A percentile compares a stretch with the other conserved stretches of the same genome.
These are phyloP conservation scores for Discoglossus pictus DNA, from an alignment of 2,797 vertebrate species.

Conservation along the genomic window DNA sequence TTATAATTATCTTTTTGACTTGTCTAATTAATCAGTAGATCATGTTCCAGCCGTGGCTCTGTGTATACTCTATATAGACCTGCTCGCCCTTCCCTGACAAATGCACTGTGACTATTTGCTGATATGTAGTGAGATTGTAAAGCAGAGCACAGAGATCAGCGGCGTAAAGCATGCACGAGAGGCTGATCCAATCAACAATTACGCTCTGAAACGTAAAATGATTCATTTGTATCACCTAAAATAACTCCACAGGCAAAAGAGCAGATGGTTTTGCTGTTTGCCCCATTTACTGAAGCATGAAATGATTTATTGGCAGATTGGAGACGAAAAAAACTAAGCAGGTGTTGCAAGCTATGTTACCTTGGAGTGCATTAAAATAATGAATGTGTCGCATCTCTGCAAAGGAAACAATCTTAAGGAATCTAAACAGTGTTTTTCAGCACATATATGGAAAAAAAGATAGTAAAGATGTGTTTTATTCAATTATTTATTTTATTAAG, in stretches of 20 bases:
- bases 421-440: background rate
- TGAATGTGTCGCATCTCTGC: conserved; percentile 24
- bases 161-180: conserved; percentile 39
- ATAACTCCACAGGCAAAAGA: conserved; percentile 59
- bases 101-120: no score
- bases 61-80: no score
- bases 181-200: conserved; percentile 53
- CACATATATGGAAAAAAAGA: no score
- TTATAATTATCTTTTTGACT: no score
- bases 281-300: conserved; percentile 61
- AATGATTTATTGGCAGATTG: conserved; percentile 62
- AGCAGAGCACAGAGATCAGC: conserved; percentile 3
- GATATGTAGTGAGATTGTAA: no score
- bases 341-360: conserved; percentile 48
- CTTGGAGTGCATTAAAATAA: conserved; percentile 40
- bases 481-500: no score
- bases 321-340: conserved; percentile 50
- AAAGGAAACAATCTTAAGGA: background rate
- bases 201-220: conserved; percentile 57
- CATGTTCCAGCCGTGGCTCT: no score
- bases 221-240: conserved; percentile 61
- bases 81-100: no score
- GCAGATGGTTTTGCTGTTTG: conserved; percentile 61
- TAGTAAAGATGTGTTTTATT: background rate
- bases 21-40: no score